Evolutionary conservation across 2,888 invertebrate species (phyloP).

Genomic region (Notodonta dromedarius): DNA sequence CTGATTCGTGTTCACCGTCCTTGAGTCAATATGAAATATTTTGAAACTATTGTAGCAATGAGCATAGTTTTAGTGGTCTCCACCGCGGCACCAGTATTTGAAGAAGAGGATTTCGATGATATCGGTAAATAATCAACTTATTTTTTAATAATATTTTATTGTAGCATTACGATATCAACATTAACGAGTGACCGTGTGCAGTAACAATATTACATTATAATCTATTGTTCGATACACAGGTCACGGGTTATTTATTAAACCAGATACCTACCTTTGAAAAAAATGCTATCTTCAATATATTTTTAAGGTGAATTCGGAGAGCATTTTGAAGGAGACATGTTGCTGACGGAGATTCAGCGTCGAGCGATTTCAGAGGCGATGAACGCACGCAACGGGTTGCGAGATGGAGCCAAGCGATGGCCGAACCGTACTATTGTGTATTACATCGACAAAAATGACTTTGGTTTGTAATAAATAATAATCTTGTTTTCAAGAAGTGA

Average conservation of each 20-base stretch:
- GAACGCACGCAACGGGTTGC: conserved; percentile 69
- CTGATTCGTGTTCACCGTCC: conserved; percentile 9
- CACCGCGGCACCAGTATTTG: conserved; percentile 44
- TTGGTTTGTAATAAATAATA: conserved; percentile 65
- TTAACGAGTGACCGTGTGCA: no score
- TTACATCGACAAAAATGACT: conserved; percentile 66
- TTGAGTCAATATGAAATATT: conserved; percentile 9
- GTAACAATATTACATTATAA: no score
- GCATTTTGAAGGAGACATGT: conserved; percentile 80
- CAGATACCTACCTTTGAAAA: no score
- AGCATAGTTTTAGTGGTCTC: conserved; percentile 31
- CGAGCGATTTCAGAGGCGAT: conserved; percentile 51
- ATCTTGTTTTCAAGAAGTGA: background rate
- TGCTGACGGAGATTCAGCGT: conserved; percentile 59
- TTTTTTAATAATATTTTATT: background rate
- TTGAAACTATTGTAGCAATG: conserved; percentile 6
- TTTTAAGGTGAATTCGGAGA: conserved; percentile 62
- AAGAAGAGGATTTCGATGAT: conserved; percentile 28
- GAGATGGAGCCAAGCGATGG: conserved; percentile 71
- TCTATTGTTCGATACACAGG: no score
- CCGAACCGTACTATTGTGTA: conserved; percentile 74
- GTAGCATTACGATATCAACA: no score
- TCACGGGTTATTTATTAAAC: no score
- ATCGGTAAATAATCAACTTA: conserved; percentile 24
- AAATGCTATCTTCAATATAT: background rate